Evolutionary conservation across 2,888 invertebrate species (phyloP), one percentile per base, ranked within the genome.

Genomic region (Lapara coniferarum): DNA sequence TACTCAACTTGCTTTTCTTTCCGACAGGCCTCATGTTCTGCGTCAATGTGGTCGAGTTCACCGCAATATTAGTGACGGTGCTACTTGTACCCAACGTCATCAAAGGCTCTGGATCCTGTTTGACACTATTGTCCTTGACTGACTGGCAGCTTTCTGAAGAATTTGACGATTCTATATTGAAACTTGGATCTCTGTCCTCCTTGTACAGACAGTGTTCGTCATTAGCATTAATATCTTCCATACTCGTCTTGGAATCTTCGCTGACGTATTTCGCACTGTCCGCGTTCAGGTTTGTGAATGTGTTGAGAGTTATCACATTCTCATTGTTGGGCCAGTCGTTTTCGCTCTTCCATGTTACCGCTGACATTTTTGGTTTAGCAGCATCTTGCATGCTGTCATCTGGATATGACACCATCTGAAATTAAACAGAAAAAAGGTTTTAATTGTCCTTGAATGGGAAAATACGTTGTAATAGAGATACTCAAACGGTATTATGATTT

Each of bases 91-190:
- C 88, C 69, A 89, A 78, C 72, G 85, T 86, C 14, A 85, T 81
- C 0, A 81, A 80, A 2, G 85, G 76, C 12, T 93, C 92, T 59
- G 79, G 72, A 51, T 92, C 92, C 72, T 89, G 90, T 70, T 92
- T 93, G 10, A 88, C 78, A 19, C 82, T 79, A 0, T 86, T 79
- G 66, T 93, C 93, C 72, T 92, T 93, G 87, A 91, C 86, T 30
- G 93, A 93, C 63, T 93, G 92, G 79, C 91, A 91, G 73, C 93
- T 93, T 74, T 93, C 93, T 1, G 93, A 93, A 1, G 93, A 93
- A 72, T 93, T 93, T 53, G 93, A 93, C 10, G 92, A 92, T 75
- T 93, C 93, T 91, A 93, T 93, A 77, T 93, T 93, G 77, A 85
- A 93, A 77, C 92, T 93, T 37, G 92, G 85, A 82, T 93, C 93